Evolutionary conservation across 2,888 invertebrate species (phyloP), one percentile per base, ranked within the genome.

Genomic region (Calliopum simillimum): DNA sequence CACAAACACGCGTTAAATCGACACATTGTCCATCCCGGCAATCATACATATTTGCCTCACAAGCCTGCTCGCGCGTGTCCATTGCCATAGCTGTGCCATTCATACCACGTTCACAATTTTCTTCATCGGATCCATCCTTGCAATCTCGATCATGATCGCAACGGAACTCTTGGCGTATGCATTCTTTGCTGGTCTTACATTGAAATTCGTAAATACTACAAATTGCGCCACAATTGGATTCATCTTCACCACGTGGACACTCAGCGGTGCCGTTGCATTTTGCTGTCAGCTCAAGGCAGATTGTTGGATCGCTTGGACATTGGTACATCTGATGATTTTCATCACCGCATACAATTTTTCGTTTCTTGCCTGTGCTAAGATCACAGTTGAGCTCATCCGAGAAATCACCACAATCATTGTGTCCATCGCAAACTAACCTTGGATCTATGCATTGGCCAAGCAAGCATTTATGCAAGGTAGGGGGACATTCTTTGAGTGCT

Each of bases 231-330:
- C 92, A 93, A 33, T 87, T 87, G 2, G 84, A 81, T 80, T 94
- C 94, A 76, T 95, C 94, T 71, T 93, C 93, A 2, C 89, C 90
- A 0, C 89, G 88, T 0, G 92, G 91, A 78, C 94, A 94, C 71
- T 94, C 93, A 0, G 88, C 79, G 5, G 88, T 89, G 14, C 89
- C 88, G 79, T 93, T 89, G 80, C 93, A 93, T 41, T 91, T 91
- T 69, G 43, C 79, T 3, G 75, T 68, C 2, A 77, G 59, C 13
- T 83, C 81, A 0, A 86, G 69, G 23, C 86, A 86, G 3, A 83
- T 62, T 0, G 73, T 79, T 3, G 77, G 64, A 66, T 84, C 79
- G 23, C 85, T 85, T 3, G 72, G 46, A 69, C 86, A 86, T 63
- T 85, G 83, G 65, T 79, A 86, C 78, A 81, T 81, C 19, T 74